phyloP scores from a whole-genome alignment of 2,797 vertebrate species.

The Thunnus albacares region DNA sequence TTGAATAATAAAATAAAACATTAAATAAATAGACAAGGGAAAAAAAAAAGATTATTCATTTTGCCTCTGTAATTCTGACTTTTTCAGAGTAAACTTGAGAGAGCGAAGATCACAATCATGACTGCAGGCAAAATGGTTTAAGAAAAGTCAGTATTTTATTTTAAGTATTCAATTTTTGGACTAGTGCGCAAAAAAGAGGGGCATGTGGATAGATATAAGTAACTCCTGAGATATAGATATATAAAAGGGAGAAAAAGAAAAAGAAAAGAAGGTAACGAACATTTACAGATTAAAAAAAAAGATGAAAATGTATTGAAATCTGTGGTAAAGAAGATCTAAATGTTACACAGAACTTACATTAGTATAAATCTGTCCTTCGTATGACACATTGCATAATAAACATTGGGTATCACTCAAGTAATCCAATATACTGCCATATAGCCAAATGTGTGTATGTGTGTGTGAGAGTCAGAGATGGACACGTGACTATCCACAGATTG shows the following conservation, averaged over 20 bases:
- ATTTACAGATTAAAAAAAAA: neutral
- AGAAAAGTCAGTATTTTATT: too few relatives aligned
- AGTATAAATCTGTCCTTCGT: neutral
- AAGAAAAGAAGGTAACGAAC: neutral
- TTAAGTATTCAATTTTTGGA: too few relatives aligned
- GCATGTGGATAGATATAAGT: neutral
- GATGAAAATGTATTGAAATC: neutral
- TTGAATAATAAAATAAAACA: too few relatives aligned
- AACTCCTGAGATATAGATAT: neutral
- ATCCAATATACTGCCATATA: neutral
- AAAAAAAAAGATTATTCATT: too few relatives aligned
- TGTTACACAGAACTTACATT: neutral
- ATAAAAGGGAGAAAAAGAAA: neutral
- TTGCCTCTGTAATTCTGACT: neutral
- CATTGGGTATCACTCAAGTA: neutral
- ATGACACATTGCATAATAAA: neutral
- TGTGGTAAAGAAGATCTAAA: neutral
- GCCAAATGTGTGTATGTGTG: slow-evolving; percentile 2
- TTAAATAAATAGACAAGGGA: too few relatives aligned
- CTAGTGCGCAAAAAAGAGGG: too few relatives aligned
- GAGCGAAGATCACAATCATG: neutral
- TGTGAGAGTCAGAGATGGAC: neutral
- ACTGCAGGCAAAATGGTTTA: too few relatives aligned
- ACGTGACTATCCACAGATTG: neutral
- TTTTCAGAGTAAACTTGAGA: neutral